phyloP scores from a whole-genome alignment of 2,888 invertebrate genomes.

The Hirtodrosophila confusa region DNA sequence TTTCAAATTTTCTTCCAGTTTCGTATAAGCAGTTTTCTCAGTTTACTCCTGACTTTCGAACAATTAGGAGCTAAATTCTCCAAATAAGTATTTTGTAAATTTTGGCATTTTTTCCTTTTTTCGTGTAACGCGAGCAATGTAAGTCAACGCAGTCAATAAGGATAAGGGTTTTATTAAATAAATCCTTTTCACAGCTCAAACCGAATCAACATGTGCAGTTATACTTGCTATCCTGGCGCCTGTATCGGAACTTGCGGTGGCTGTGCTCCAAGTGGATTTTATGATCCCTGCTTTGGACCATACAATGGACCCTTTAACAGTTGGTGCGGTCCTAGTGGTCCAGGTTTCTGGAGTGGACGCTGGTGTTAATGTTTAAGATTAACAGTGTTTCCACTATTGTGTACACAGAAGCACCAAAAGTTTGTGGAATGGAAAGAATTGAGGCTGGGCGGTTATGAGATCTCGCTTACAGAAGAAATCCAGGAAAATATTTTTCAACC shows the following conservation, averaged over 20 bases:
- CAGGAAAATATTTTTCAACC: conserved; percentile 15
- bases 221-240: conserved; percentile 58
- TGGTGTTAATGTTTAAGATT: conserved; percentile 27
- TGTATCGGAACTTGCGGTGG: conserved; percentile 55
- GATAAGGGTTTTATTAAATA: neutral
- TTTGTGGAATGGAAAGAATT: neutral
- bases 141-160: neutral
- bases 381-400: neutral
- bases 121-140: conserved; percentile 34
- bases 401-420: too few relatives aligned
- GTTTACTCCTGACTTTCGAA: conserved; percentile 13
- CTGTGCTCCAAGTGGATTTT: conserved; percentile 60
- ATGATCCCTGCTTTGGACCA: conserved; percentile 50
- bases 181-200: conserved; percentile 23
- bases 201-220: conserved; percentile 40
- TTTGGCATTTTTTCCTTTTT: conserved; percentile 20
- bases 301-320: conserved; percentile 45
- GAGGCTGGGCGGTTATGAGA: conserved; percentile 1
- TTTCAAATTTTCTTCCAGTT: too few relatives aligned
- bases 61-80: conserved; percentile 17
- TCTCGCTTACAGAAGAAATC: conserved; percentile 43
- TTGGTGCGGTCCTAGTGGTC: conserved; percentile 42
- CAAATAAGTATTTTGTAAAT: conserved; percentile 15
- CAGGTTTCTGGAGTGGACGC: conserved; percentile 51
- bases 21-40: conserved; percentile 1